phyloP scores from a whole-genome alignment of 2,797 vertebrate species.

The Melanotaenia trifasciata region DNA sequence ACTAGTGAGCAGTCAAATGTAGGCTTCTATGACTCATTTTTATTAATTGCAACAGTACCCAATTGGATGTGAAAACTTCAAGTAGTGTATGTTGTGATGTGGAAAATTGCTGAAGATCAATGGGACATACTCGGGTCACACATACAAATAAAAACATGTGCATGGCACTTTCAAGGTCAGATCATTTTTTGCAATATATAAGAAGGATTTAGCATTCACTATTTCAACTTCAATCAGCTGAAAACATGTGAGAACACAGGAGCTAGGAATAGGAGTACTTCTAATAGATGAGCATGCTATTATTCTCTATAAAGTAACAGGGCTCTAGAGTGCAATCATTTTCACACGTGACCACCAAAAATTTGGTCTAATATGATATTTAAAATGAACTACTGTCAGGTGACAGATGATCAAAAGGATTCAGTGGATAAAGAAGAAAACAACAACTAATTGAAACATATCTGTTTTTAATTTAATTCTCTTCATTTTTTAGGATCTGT shows the following conservation, averaged over 20 bases:
- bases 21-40: background rate
- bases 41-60: background rate
- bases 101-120: conserved; percentile 7
- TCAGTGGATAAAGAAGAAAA: conserved; percentile 1
- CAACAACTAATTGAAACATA: background rate
- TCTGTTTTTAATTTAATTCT: no score
- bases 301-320: background rate
- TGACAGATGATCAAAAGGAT: conserved; percentile 4
- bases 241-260: background rate
- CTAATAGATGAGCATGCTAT: background rate
- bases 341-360: no score
- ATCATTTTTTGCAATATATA: background rate
- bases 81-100: background rate
- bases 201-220: conserved; percentile 4
- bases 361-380: background rate
- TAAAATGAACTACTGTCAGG: background rate
- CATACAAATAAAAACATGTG: background rate
- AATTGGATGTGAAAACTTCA: background rate
- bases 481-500: no score
- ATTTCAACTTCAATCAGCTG: conserved; percentile 1
- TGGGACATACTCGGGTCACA: conserved; percentile 1
- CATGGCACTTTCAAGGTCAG: background rate
- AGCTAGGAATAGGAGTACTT: background rate
- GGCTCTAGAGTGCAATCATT: no score
- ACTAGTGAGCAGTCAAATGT: conserved; percentile 1